Conservation (phyloP, 2,113 vertebrate species). For the Takifugu bimaculatus region DNA sequence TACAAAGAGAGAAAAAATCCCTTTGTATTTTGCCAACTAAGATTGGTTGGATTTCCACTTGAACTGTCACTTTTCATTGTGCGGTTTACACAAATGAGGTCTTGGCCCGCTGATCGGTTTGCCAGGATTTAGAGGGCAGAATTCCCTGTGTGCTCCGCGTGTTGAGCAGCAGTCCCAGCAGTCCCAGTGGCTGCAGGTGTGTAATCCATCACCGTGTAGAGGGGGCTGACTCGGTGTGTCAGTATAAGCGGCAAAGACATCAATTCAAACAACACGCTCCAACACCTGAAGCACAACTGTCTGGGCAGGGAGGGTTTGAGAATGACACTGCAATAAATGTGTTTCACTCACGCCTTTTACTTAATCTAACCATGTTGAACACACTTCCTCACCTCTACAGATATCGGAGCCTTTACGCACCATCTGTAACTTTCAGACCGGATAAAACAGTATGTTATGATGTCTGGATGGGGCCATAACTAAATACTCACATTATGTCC, state of each 20-base stretch:
- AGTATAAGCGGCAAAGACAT: constrained; percentile 43
- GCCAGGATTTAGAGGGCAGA: constrained; percentile 49
- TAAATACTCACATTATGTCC: constrained; percentile 26
- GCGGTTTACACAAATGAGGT: constrained; percentile 21
- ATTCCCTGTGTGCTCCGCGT: constrained; percentile 41
- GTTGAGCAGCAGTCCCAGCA: constrained; percentile 48
- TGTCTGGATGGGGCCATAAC: background rate
- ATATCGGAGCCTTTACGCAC: too few species aligned
- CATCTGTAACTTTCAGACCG: background rate
- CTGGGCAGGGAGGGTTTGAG: background rate
- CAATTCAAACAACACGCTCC: constrained; percentile 22
- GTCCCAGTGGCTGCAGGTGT: constrained; percentile 61
- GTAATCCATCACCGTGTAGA: constrained; percentile 63
- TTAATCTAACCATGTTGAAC: too few species aligned
- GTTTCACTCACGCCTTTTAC: too few species aligned
- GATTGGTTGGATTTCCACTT: background rate
- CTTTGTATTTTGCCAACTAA: background rate
- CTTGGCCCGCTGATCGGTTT: constrained; percentile 25
- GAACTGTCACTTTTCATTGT: constrained; percentile 7
- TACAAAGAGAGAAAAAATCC: too few species aligned
- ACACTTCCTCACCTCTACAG: too few species aligned
- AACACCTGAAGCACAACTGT: constrained; percentile 31
- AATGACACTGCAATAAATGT: background rate
- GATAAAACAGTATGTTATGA: background rate
- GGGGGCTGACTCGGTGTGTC: constrained; percentile 53